phyloP scores from a whole-genome alignment of 2,888 invertebrate genomes.

The Drosophila demipolita region DNA sequence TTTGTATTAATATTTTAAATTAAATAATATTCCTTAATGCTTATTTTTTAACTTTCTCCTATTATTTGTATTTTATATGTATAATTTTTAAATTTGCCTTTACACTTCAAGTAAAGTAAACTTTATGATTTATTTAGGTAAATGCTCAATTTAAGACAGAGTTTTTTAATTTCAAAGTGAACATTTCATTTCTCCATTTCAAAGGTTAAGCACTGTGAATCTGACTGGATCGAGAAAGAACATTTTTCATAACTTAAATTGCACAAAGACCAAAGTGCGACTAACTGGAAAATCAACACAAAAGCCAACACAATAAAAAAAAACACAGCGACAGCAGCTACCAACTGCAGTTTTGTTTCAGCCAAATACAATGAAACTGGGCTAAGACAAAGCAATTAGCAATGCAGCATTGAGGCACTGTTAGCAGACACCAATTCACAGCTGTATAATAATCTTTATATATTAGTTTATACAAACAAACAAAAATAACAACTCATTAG shows the following conservation, averaged over 20 bases:
- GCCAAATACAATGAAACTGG: slow-evolving; percentile 25
- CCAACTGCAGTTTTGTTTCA: slow-evolving; percentile 17
- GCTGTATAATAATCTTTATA: neutral
- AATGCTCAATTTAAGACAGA: neutral
- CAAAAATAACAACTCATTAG: neutral
- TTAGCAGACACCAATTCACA: neutral
- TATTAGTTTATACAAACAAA: neutral
- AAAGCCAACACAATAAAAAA: slow-evolving; percentile 37
- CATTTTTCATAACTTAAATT: slow-evolving; percentile 72
- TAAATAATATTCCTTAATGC: neutral
- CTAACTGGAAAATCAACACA: slow-evolving; percentile 68
- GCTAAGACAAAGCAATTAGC: slow-evolving; percentile 45
- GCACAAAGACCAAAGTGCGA: slow-evolving; percentile 54
- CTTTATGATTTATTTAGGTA: too few species aligned
- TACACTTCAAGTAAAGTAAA: neutral
- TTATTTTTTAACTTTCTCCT: neutral
- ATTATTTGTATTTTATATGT: neutral
- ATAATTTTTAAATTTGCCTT: neutral
- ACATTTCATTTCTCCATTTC: neutral
- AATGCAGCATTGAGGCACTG: slow-evolving; percentile 20
- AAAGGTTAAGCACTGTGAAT: slow-evolving; percentile 21
- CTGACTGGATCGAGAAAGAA: slow-evolving; percentile 23
- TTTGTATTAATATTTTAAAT: neutral
- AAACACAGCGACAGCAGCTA: slow-evolving; percentile 13
- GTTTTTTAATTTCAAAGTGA: neutral